Conservation (phyloP, 2,888 invertebrate species). For the Antitype chi region DNA sequence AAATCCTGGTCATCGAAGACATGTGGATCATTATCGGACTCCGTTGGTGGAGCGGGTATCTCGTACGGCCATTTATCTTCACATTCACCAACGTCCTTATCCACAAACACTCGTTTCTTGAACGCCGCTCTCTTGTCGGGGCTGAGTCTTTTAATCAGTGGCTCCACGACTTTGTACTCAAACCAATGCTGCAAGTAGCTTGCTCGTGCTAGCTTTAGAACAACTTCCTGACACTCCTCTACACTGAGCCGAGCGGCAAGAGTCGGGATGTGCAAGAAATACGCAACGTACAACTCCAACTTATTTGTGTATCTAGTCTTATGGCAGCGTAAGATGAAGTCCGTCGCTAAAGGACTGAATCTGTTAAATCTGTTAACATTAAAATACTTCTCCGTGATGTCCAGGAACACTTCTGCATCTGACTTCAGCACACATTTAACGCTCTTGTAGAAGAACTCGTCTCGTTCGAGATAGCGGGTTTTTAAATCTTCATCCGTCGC, state of each 20-base stretch:
- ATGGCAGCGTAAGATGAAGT: conserved; percentile 73
- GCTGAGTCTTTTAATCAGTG: conserved; percentile 73
- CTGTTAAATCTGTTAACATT: conserved; percentile 49
- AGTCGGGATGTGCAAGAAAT: conserved; percentile 73
- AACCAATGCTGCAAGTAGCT: conserved; percentile 75
- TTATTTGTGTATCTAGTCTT: conserved; percentile 74
- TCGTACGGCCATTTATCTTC: conserved; percentile 74
- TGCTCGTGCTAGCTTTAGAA: conserved; percentile 74
- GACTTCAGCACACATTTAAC: conserved; percentile 74
- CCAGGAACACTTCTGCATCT: conserved; percentile 73
- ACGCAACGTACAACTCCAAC: conserved; percentile 75
- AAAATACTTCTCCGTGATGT: conserved; percentile 77
- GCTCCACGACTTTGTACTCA: conserved; percentile 75
- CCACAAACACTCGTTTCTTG: conserved; percentile 76
- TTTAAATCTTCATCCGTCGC: conserved; percentile 64
- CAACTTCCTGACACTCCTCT: conserved; percentile 75
- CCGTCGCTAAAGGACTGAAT: conserved; percentile 70
- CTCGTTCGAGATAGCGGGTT: conserved; percentile 63
- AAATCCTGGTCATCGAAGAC: conserved; percentile 63
- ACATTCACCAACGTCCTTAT: conserved; percentile 70
- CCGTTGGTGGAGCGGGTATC: conserved; percentile 51
- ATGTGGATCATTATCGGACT: conserved; percentile 6
- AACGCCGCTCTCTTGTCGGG: conserved; percentile 69
- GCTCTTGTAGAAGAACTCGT: conserved; percentile 68
- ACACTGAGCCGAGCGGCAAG: conserved; percentile 71